Base-by-base conservation (phyloP, 1,140 invertebrate genomes). In the Temnothorax longispinosus region DNA sequence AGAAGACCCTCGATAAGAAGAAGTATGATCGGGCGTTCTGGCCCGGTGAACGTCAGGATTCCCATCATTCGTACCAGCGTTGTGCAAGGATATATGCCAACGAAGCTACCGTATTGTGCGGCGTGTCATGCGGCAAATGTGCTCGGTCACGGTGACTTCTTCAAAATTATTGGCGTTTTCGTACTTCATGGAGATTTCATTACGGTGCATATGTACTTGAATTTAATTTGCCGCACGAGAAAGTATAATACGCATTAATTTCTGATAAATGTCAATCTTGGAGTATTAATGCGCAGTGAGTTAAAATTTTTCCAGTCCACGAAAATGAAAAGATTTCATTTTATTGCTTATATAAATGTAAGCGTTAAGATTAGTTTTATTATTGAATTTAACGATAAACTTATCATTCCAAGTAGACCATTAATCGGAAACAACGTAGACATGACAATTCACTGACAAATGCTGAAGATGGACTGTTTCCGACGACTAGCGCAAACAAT, bases 1-100 rank as follows among this genome's bases (percentile, higher is more conserved):
- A 95, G 85, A 85, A 95, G 93, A 54, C 92, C 93, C 77, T 95
- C 90, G 87, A 94, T 87, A 88, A 94, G 93, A 74, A 94, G 87
- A 54, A 95, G 88, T 21, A 91, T 85, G 72, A 94, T 93, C 47
- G 92, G 92, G 27, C 91, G 90, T 44, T 69, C 89, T 56, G 89
- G 78, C 69, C 21, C 54, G 50, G n/a, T 8, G 41, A 44, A 64
- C 15, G 50, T 44, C 38, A 32, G 65, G 15, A 21, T 50, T 32
- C 44, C n/a, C n/a, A n/a, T n/a, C n/a, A n/a, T n/a, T n/a, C n/a
- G 35, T n/a, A 47, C 8, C 65, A 69, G 5, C 18, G 50, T 27
- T 69, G 41, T 69, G 21, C 21, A 47, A 21, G 6, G 21, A 47
- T 47, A n/a, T n/a, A n/a, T n/a, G n/a, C n/a, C n/a, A n/a, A n/a